Evolutionary conservation across 2,113 vertebrate genomes (phyloP).

Genomic region (Nothoprocta pentlandii): DNA sequence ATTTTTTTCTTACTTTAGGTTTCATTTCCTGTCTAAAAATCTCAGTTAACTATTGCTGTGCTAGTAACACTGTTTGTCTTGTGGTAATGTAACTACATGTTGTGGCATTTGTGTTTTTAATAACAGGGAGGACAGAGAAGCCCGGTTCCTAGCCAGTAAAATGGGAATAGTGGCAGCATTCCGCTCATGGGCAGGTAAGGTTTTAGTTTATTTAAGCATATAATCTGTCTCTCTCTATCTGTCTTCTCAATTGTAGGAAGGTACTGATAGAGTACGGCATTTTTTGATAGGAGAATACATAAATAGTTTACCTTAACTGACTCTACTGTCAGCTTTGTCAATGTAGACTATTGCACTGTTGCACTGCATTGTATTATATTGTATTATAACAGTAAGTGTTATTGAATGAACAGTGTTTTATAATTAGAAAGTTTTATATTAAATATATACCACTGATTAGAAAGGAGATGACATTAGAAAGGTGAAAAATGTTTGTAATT

Average conservation of each 20-base stretch:
- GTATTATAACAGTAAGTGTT: background rate
- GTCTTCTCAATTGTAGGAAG: background rate
- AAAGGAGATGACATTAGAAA: background rate
- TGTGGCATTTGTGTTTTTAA: background rate
- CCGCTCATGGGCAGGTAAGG: slow-evolving; percentile 96
- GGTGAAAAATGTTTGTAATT: background rate
- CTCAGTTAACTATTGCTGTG: background rate
- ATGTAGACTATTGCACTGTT: background rate
- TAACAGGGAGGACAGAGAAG: slow-evolving; percentile 93
- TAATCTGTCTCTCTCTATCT: background rate
- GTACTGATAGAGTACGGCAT: background rate
- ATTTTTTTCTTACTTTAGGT: background rate
- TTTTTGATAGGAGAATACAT: background rate
- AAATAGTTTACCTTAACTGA: background rate
- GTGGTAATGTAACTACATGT: background rate
- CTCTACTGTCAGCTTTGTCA: background rate
- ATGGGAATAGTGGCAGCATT: slow-evolving; percentile 98
- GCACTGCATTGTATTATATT: too few relatives aligned
- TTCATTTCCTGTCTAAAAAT: background rate
- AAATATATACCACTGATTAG: background rate
- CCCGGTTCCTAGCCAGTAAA: slow-evolving; percentile 94
- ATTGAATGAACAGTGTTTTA: background rate
- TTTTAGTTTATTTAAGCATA: background rate
- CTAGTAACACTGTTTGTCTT: background rate
- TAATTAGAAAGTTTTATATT: background rate